phyloP scores from a whole-genome alignment of 2,113 vertebrate species.

The Stigmatopora nigra region DNA sequence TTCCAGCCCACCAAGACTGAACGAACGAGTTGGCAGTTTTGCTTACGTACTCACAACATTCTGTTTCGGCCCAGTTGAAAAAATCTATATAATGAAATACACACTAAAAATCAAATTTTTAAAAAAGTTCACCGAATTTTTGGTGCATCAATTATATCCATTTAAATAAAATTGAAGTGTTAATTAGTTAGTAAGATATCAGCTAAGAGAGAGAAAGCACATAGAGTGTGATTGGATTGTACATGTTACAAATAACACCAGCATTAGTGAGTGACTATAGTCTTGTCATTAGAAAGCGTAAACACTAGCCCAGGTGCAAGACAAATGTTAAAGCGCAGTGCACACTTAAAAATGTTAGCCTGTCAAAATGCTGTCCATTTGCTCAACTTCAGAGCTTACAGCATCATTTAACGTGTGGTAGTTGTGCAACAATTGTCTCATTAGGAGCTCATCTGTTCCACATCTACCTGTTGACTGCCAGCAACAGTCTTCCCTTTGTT shows the following conservation, averaged over 20 bases:
- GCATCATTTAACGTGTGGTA: background rate
- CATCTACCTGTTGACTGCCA: conserved; percentile 72
- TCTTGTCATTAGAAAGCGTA: conserved; percentile 9
- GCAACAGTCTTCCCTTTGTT: conserved; percentile 67
- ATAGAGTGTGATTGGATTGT: background rate
- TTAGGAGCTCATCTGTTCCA: conserved; percentile 16
- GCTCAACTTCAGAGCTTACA: background rate
- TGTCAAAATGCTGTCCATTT: background rate
- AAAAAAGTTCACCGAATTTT: too few relatives aligned
- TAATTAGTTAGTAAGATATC: background rate
- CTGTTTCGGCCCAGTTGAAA: too few relatives aligned
- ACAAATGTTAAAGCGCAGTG: conserved; percentile 17
- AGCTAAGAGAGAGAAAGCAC: background rate
- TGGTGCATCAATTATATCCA: background rate
- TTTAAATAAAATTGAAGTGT: conserved; percentile 5
- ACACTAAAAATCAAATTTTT: too few relatives aligned
- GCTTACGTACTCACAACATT: too few relatives aligned
- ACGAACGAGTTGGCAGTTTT: too few relatives aligned
- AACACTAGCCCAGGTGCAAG: conserved; percentile 5
- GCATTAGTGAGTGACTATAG: conserved; percentile 30
- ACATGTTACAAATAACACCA: background rate
- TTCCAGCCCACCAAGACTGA: too few relatives aligned
- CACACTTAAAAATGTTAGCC: background rate
- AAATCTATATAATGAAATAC: too few relatives aligned
- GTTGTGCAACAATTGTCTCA: conserved; percentile 5